phyloP scores from a whole-genome alignment of 2,888 invertebrate species.

The Brachynemurus nebulosus region DNA sequence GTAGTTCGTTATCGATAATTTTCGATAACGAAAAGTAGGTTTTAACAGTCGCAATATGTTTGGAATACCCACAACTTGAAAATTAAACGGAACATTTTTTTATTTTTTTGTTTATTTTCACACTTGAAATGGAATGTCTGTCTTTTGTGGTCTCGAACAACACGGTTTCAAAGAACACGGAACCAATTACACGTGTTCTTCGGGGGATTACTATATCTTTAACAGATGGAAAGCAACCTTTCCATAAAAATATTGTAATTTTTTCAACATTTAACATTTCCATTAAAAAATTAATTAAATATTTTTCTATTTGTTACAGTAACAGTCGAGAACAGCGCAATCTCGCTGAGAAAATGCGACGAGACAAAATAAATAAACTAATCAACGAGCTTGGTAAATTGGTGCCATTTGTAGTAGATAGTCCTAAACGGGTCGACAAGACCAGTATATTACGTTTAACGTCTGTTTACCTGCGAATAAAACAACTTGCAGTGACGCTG shows the following conservation, averaged over 20 bases:
- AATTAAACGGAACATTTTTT: too few species aligned
- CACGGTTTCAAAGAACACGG: too few species aligned
- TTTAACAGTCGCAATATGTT: too few species aligned
- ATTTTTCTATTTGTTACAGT: slow-evolving; percentile 32
- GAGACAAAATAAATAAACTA: slow-evolving; percentile 77
- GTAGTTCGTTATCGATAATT: too few species aligned
- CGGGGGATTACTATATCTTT: too few species aligned
- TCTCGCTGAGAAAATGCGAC: slow-evolving; percentile 78
- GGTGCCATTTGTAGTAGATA: slow-evolving; percentile 70
- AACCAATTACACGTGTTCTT: too few species aligned
- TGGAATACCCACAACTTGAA: too few species aligned
- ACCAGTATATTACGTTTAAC: slow-evolving; percentile 78
- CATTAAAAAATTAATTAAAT: background rate
- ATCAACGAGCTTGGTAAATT: slow-evolving; percentile 70
- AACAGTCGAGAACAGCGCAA: slow-evolving; percentile 72
- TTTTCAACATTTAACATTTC: background rate
- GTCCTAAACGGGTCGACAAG: slow-evolving; percentile 78
- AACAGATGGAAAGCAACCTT: too few species aligned
- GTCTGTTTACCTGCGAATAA: slow-evolving; percentile 70
- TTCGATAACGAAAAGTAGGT: too few species aligned
- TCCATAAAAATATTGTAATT: background rate
- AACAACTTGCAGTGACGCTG: slow-evolving; percentile 35
- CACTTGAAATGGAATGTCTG: too few species aligned
- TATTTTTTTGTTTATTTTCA: too few species aligned
- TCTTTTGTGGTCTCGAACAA: too few species aligned